A percentile compares a stretch with the other conserved stretches of the same genome.
Evolutionary conservation across 2,888 invertebrate genomes (phyloP).

Genomic region (Oscheius sp.): DNA sequence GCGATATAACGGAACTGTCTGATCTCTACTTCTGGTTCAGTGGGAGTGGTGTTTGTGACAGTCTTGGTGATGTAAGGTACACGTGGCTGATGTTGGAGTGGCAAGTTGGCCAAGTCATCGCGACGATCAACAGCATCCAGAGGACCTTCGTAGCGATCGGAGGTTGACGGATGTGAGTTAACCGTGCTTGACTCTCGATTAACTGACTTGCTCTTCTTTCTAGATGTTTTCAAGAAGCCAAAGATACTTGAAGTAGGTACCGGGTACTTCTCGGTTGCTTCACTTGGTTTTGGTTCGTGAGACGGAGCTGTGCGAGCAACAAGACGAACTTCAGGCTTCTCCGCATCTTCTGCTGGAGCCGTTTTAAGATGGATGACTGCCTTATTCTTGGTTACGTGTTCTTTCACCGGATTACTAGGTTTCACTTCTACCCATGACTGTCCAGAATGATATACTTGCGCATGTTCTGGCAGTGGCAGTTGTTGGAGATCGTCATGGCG

Average conservation of each 20-base stretch:
- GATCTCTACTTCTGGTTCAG: constrained; percentile 8
- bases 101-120: no score
- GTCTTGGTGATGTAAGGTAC: no score
- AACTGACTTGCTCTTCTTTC: no score
- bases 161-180: not conserved
- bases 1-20: constrained; percentile 39
- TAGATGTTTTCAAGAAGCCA: no score
- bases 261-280: not conserved
- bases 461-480: constrained; percentile 36
- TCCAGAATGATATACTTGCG: constrained; percentile 43
- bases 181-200: no score
- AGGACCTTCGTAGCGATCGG: constrained; percentile 8
- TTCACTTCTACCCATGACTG: not conserved
- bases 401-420: not conserved
- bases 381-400: constrained; percentile 3
- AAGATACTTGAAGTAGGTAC: not conserved
- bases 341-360: not conserved
- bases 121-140: constrained; percentile 11
- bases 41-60: not conserved
- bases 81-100: not conserved
- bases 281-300: not conserved
- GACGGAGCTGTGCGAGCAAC: constrained; percentile 36
- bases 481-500: constrained; percentile 33
- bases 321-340: constrained; percentile 31
- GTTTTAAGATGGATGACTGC: constrained; percentile 12